Percentiles rank a stretch among this genome's conserved stretches.
Conservation (phyloP, 2,888 invertebrate genomes). For the Drosophila bunnanda region DNA sequence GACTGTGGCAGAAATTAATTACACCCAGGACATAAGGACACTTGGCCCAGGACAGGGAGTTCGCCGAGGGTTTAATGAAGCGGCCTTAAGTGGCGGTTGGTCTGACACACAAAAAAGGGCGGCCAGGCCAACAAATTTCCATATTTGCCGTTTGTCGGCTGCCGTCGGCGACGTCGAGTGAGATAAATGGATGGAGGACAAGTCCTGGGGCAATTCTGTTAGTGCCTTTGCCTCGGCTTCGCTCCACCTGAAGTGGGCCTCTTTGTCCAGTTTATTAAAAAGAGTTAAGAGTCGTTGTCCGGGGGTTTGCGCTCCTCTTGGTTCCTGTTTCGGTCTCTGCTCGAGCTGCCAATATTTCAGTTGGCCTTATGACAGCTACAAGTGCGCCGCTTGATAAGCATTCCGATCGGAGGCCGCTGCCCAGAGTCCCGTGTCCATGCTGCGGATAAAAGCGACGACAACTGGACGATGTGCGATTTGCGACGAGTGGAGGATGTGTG, state of each 20-base stretch:
- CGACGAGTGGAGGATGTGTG: constrained; percentile 57
- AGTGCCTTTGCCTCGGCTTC: constrained; percentile 7
- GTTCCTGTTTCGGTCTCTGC: constrained; percentile 21
- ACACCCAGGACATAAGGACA: constrained; percentile 68
- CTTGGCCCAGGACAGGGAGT: constrained; percentile 51
- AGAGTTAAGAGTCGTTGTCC: constrained; percentile 19
- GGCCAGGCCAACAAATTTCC: constrained; percentile 60
- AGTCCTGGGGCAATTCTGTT: constrained; percentile 54
- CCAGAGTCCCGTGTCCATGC: constrained; percentile 32
- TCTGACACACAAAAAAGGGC: constrained; percentile 23
- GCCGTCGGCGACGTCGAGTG: constrained; percentile 59
- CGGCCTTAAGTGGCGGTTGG: constrained; percentile 57
- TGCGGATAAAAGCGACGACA: constrained; percentile 68
- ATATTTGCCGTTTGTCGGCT: constrained; percentile 59
- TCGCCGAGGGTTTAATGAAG: constrained; percentile 76
- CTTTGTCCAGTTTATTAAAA: constrained; percentile 55
- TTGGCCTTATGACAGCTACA: constrained; percentile 78
- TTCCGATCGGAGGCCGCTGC: constrained; percentile 42
- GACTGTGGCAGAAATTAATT: constrained; percentile 75
- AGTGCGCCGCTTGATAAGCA: constrained; percentile 70
- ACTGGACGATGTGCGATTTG: constrained; percentile 44
- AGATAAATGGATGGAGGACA: constrained; percentile 66
- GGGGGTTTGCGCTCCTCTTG: constrained; percentile 12
- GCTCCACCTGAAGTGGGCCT: constrained; percentile 47
- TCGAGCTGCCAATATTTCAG: constrained; percentile 70